These are phyloP conservation scores for Spondyliosoma cantharus DNA, from an alignment of 2,797 vertebrate species.

Conservation along the genomic window DNA sequence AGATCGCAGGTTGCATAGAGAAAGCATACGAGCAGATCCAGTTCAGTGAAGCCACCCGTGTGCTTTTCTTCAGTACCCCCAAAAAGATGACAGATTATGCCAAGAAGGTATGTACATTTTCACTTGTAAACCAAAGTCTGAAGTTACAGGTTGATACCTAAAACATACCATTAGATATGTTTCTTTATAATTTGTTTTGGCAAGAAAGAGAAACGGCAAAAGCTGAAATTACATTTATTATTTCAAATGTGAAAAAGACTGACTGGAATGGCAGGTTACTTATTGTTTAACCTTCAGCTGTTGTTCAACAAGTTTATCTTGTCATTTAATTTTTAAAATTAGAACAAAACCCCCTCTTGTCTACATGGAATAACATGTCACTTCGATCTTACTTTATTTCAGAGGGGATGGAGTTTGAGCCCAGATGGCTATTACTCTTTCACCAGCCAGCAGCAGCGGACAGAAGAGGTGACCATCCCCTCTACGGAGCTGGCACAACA, in stretches of 20 bases:
- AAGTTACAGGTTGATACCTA: background rate
- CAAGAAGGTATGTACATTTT: conserved; percentile 87
- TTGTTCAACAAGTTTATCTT: background rate
- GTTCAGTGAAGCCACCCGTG: conserved; percentile 91
- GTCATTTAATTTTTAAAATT: background rate
- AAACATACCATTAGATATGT: background rate
- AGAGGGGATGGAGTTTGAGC: conserved; percentile 93
- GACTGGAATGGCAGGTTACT: background rate
- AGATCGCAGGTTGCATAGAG: conserved; percentile 95
- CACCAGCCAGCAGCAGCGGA: conserved; percentile 90
- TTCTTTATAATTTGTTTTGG: background rate
- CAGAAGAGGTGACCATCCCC: conserved; percentile 93
- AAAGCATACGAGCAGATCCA: conserved; percentile 96
- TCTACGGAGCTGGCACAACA: conserved; percentile 94
- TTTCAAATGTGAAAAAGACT: conserved; percentile 2
- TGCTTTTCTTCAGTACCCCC: conserved; percentile 92
- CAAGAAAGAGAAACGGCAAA: background rate
- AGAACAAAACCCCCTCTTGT: background rate
- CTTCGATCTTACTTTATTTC: conserved; percentile 39
- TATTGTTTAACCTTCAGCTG: background rate
- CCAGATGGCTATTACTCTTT: conserved; percentile 92
- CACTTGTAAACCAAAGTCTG: background rate
- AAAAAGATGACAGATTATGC: conserved; percentile 97
- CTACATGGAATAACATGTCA: background rate
- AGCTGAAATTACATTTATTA: background rate